Base-by-base conservation (phyloP, 2,888 invertebrate species). In the Cheilosia vulpina region DNA sequence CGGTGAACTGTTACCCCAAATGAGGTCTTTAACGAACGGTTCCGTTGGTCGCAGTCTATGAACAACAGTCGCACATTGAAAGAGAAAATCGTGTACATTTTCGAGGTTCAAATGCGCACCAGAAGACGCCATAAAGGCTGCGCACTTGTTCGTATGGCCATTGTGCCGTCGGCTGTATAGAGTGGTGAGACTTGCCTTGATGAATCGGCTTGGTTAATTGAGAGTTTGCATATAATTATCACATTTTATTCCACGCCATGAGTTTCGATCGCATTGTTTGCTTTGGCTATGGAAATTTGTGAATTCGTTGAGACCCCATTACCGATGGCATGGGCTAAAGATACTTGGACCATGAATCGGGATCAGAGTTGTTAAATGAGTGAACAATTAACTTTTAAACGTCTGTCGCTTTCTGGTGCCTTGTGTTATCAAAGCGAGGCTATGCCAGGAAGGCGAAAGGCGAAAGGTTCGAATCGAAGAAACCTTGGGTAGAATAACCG, bases 191-290 rank as follows among this genome's bases (percentile, higher is more conserved):
- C 47, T 52, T 27, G 17, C 71, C 75, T 69, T 85, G 85, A 85
- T 81, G 72, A 72, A 85, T 85, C 76, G 73, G 77, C 77, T 62
- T 55, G 45, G 62, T 72, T 77, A 85, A 81, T 81, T 76, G 81
- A 68, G 63, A 72, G 62, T 81, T 85, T 85, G 81, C 81, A 85
- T 85, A 85, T 85, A 85, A 85, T 81, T 85, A 76, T 75, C 75
- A 52, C 80, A 75, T 84, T 80, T 73, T 76, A 84, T 80, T 84
- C 57, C 71, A 43, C 65, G 75, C 63, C 69, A 84, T 84, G 84
- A 65, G 63, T 75, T 84, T 66, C 73, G 69, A 77, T 69, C 63
- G 63, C 21, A 21, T 50, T 50, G 50, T 50, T 50, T 50, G 21
- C 50, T 4, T 21, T 45, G 4, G 21, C 17, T 50, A 50, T 52